Base-by-base conservation (phyloP, 2,888 invertebrate species). In the Aromia moschata region DNA sequence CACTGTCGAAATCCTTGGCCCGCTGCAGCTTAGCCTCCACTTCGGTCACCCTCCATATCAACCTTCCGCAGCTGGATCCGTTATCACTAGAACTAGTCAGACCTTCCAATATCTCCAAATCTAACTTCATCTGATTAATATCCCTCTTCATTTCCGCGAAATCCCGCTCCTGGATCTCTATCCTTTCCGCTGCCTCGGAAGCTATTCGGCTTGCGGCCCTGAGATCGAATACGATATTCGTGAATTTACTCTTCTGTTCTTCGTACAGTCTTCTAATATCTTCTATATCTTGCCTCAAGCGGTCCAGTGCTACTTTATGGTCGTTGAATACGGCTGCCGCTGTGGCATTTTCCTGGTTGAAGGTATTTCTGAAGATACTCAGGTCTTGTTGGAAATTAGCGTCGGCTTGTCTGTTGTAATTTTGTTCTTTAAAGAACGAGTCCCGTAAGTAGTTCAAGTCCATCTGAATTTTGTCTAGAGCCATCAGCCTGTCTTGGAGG, bases 31-130 rank as follows among this genome's bases (percentile, higher is more conserved):
- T 87, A 7, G 84, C 81, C 0, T 83, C 78, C 70, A 87, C 89
- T 62, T 87, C 84, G 58, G 86, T 86, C 70, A 92, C 87, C 68
- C 87, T 84, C 91, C 91, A 92, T 36, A 92, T 40, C n/a, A 73
- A 56, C 36, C 64, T 64, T 16, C 67, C 64, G 31, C 56, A 56
- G 30, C 37, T 54, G 18, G 52, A 40, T 14, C 36, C 47, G 16
- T 40, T 58, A 45, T 70, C 67, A 30, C 25, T 54, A 5, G 62
- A 62, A 53, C 44, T 57, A 43, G 58, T 58, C 11, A 69, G 36
- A 37, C 79, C 78, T 68, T 84, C 83, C 45, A 85, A 67, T 53
- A 83, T 81, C 20, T 80, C 77, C 10, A 84, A 65, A 66, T 81
- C 80, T 55, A 83, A 77, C 74, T 82, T 80, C 14, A 83, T 77